phyloP scores from a whole-genome alignment of 2,888 invertebrate genomes.

The Anticlea derivata region DNA sequence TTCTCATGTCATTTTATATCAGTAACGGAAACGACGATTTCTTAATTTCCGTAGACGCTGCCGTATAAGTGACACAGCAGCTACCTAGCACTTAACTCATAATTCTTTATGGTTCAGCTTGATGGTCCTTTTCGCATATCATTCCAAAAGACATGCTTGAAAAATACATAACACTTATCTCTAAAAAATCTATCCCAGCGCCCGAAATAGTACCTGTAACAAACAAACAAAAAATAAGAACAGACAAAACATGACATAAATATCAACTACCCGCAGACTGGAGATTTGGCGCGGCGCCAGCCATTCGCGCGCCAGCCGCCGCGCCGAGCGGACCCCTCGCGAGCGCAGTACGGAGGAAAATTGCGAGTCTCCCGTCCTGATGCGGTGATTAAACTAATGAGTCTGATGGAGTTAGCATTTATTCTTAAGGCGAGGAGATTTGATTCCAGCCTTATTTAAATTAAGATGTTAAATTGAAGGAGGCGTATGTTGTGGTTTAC shows the following conservation, averaged over 20 bases:
- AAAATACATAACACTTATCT: too few relatives aligned
- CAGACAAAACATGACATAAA: slow-evolving; percentile 38
- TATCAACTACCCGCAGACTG: slow-evolving; percentile 28
- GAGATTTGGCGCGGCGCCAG: slow-evolving; percentile 39
- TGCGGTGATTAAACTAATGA: slow-evolving; percentile 18
- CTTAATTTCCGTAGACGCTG: too few relatives aligned
- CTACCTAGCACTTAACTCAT: too few relatives aligned
- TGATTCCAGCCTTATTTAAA: background rate
- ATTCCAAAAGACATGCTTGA: too few relatives aligned
- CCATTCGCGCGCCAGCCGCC: slow-evolving; percentile 30
- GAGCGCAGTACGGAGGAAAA: slow-evolving; percentile 7
- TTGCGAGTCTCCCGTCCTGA: slow-evolving; percentile 11
- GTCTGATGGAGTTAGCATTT: slow-evolving; percentile 6
- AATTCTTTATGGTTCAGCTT: too few relatives aligned
- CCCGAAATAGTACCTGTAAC: slow-evolving; percentile 41
- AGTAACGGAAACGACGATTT: too few relatives aligned
- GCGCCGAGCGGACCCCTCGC: slow-evolving; percentile 28
- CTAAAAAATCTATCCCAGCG: slow-evolving; percentile 6
- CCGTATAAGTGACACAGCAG: too few relatives aligned
- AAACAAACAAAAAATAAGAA: slow-evolving; percentile 31
- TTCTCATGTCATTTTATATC: too few relatives aligned
- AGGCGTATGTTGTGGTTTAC: too few relatives aligned
- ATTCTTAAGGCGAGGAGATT: background rate
- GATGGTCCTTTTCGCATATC: too few relatives aligned
- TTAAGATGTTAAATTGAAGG: too few relatives aligned